Percentiles rank a stretch among this genome's conserved stretches.
Conservation (phyloP, 1,140 invertebrate genomes). For the Luehdorfia chinensis region DNA sequence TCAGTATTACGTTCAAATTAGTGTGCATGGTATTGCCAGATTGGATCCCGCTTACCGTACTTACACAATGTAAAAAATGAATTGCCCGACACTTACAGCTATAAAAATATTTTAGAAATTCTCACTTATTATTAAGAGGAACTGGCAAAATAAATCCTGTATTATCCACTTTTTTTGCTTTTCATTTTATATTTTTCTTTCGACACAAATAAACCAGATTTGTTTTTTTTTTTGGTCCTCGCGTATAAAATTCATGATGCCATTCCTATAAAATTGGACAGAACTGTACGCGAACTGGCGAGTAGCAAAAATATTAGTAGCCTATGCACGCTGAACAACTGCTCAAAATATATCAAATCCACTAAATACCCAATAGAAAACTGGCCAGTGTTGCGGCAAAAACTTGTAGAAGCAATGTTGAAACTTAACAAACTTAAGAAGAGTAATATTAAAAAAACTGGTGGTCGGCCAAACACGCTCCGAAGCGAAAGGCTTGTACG, state of each 20-base stretch:
- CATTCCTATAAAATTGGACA: conserved; percentile 68
- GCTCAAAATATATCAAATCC: conserved; percentile 65
- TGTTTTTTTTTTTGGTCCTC: conserved; percentile 60
- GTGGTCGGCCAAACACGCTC: conserved; percentile 43
- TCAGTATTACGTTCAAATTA: conserved; percentile 14
- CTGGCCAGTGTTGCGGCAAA: conserved; percentile 47
- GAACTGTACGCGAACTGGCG: conserved; percentile 50
- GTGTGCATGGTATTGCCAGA: conserved; percentile 3
- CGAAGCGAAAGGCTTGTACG: conserved; percentile 39
- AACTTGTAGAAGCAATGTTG: conserved; percentile 59
- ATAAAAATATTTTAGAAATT: conserved; percentile 76
- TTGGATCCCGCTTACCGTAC: not conserved
- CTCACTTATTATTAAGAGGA: conserved; percentile 75
- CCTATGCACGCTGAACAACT: conserved; percentile 63
- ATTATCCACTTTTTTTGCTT: conserved; percentile 37
- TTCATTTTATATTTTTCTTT: conserved; percentile 21
- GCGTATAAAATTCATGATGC: conserved; percentile 68
- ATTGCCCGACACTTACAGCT: conserved; percentile 69
- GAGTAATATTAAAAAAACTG: conserved; percentile 44
- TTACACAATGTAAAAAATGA: conserved; percentile 57
- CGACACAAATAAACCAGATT: conserved; percentile 45
- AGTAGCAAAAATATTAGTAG: conserved; percentile 73
- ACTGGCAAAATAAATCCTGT: conserved; percentile 76
- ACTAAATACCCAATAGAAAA: conserved; percentile 66
- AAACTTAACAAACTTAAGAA: conserved; percentile 61